These are phyloP conservation scores for Brotula barbata DNA, from an alignment of 2,797 vertebrate genomes.

Conservation along the genomic window DNA sequence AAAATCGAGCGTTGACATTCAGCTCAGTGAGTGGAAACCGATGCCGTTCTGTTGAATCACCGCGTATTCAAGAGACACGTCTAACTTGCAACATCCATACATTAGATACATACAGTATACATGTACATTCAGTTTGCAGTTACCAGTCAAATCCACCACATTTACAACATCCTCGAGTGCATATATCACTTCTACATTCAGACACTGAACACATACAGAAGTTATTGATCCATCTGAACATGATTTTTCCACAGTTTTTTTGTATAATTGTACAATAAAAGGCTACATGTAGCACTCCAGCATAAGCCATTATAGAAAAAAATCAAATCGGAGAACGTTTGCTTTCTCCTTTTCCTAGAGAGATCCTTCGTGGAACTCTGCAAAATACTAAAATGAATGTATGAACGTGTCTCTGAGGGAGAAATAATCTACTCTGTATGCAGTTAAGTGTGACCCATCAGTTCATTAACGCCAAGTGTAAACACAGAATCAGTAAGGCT, in stretches of 20 bases:
- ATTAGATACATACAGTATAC: slow-evolving; percentile 42
- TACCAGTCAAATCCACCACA: slow-evolving; percentile 61
- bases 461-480: no score
- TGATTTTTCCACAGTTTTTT: slow-evolving; percentile 37
- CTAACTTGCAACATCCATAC: slow-evolving; percentile 40
- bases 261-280: not conserved
- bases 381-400: no score
- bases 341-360: no score
- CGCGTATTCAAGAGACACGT: slow-evolving; percentile 48
- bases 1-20: slow-evolving; percentile 36
- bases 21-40: slow-evolving; percentile 32
- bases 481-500: no score
- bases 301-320: not conserved
- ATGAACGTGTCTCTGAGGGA: not conserved
- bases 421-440: no score
- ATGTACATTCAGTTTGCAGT: slow-evolving; percentile 67
- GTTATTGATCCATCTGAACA: slow-evolving; percentile 24
- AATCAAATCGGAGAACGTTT: no score
- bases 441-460: no score
- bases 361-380: no score
- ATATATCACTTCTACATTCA: slow-evolving; percentile 57
- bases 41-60: slow-evolving; percentile 41
- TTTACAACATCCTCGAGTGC: slow-evolving; percentile 58
- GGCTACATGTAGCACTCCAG: slow-evolving; percentile 42
- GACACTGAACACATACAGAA: slow-evolving; percentile 27